Percentiles rank a stretch among this genome's conserved stretches.
phyloP scores from a whole-genome alignment of 2,888 invertebrate species.

The Melipona bicolor region DNA sequence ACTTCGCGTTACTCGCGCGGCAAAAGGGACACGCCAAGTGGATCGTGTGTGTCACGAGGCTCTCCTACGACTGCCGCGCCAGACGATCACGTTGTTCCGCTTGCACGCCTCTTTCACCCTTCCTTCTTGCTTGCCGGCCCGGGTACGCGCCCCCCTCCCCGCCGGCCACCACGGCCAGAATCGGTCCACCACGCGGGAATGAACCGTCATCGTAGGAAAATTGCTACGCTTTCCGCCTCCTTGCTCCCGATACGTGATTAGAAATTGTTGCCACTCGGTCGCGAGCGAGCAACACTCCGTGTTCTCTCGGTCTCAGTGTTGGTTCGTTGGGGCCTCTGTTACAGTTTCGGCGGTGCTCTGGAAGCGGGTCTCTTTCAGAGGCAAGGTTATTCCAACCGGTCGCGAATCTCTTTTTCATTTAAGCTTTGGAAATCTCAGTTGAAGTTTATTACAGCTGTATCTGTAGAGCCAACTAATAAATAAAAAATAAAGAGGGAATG shows the following conservation, averaged over 20 bases:
- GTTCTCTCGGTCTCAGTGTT: no score
- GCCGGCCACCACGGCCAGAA: slow-evolving; percentile 7
- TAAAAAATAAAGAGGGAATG: no score
- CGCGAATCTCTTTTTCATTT: no score
- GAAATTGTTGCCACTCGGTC: neutral
- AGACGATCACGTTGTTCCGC: slow-evolving; percentile 59
- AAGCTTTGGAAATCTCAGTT: no score
- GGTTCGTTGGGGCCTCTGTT: no score
- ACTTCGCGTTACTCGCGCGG: slow-evolving; percentile 19
- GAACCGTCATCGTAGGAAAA: slow-evolving; percentile 9
- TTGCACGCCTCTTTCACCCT: slow-evolving; percentile 62
- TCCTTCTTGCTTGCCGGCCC: slow-evolving; percentile 40
- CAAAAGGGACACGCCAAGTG: slow-evolving; percentile 26
- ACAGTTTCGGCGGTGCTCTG: neutral
- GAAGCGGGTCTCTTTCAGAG: neutral
- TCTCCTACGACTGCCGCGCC: slow-evolving; percentile 62
- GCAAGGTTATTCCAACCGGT: neutral
- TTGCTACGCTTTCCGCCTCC: slow-evolving; percentile 4
- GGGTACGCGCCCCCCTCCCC: slow-evolving; percentile 24
- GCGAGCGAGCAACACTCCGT: no score
- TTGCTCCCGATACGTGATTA: neutral
- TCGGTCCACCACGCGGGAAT: neutral
- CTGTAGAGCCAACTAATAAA: no score
- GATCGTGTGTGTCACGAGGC: slow-evolving; percentile 66
- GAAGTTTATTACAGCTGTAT: no score